These are phyloP conservation scores for Thalassarche chlororhynchos DNA, from an alignment of 2,113 vertebrate species.

Conservation along the genomic window DNA sequence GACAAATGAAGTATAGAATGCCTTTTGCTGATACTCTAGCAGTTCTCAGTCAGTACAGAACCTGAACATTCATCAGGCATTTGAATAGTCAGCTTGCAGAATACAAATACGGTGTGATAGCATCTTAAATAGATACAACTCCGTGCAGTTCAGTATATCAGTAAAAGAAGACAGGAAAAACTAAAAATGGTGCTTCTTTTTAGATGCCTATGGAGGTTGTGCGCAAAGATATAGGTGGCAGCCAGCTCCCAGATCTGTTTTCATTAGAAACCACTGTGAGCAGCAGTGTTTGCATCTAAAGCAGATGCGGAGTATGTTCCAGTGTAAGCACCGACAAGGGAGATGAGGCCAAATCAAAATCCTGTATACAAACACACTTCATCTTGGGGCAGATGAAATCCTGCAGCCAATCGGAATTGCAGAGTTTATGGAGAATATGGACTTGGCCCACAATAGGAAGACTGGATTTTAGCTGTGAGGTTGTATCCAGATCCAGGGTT, in stretches of 20 bases:
- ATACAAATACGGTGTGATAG: background rate
- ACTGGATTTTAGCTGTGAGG: background rate
- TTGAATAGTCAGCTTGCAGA: conserved; percentile 41
- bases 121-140: background rate
- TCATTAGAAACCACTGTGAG: background rate
- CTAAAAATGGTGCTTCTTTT: background rate
- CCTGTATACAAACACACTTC: background rate
- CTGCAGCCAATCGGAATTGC: background rate
- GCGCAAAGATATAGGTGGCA: background rate
- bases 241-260: background rate
- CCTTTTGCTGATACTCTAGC: conserved; percentile 41
- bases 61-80: background rate
- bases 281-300: conserved; percentile 6
- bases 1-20: conserved; percentile 1
- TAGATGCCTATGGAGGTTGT: conserved; percentile 17
- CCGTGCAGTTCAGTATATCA: background rate
- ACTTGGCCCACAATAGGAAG: background rate
- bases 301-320: background rate
- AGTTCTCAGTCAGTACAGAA: background rate
- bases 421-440: background rate
- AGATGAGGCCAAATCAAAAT: background rate
- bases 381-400: background rate
- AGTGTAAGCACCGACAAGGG: background rate
- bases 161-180: conserved; percentile 29
- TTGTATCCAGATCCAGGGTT: background rate